Percentiles rank a stretch among this genome's conserved stretches.
Conservation (phyloP, 2,113 vertebrate species). For the Oreochromis tanganicae region DNA sequence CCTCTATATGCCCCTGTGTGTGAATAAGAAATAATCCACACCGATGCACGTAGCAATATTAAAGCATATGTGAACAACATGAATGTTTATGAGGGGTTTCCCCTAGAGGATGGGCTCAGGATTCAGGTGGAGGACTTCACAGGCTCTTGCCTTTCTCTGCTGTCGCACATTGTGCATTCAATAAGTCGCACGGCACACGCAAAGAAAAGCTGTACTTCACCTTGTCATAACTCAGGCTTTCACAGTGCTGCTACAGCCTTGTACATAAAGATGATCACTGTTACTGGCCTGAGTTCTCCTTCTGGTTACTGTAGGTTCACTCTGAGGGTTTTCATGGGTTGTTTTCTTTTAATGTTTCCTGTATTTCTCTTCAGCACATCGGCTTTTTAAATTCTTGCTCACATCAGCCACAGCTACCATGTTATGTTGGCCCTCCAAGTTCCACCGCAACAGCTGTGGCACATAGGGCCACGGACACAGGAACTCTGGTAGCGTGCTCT, state of each 20-base stretch:
- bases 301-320: background rate
- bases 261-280: background rate
- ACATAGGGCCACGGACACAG: background rate
- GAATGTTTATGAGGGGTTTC: conserved; percentile 39
- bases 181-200: background rate
- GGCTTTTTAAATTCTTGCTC: background rate
- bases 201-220: background rate
- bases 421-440: background rate
- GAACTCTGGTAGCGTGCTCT: background rate
- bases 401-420: background rate
- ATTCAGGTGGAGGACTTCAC: conserved; percentile 2
- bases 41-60: background rate
- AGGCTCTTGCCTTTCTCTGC: background rate
- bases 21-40: background rate
- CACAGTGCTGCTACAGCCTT: background rate
- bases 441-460: background rate
- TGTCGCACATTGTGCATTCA: background rate
- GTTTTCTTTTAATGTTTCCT: background rate
- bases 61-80: conserved; percentile 19
- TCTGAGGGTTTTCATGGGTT: background rate
- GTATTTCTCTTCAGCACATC: background rate
- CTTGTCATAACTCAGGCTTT: background rate
- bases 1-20: background rate
- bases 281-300: background rate
- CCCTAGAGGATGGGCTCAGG: background rate